phyloP scores from a whole-genome alignment of 2,888 invertebrate species.

The Venusia cambrica region DNA sequence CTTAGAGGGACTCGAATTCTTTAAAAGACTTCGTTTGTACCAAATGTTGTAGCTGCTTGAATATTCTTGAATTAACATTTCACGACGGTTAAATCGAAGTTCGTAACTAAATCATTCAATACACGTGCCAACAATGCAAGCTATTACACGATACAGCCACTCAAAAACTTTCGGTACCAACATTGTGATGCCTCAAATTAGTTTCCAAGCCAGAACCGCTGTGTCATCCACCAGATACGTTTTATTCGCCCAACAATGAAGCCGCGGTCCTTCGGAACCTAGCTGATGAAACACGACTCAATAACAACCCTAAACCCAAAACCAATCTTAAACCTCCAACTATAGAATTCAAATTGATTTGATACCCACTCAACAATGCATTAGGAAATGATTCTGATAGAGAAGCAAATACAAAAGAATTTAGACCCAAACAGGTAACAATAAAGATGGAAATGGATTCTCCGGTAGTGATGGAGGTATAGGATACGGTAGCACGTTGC shows the following conservation, averaged over 20 bases:
- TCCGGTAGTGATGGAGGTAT: slow-evolving; percentile 39
- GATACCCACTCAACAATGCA: slow-evolving; percentile 46
- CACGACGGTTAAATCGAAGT: slow-evolving; percentile 28
- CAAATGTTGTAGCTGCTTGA: too few relatives aligned
- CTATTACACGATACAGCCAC: slow-evolving; percentile 56
- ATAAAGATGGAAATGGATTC: slow-evolving; percentile 43
- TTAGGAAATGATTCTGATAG: slow-evolving; percentile 52
- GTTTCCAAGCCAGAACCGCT: slow-evolving; percentile 72
- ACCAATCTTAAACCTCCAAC: slow-evolving; percentile 34
- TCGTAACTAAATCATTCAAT: slow-evolving; percentile 37
- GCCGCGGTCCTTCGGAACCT: slow-evolving; percentile 68
- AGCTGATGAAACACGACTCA: slow-evolving; percentile 48
- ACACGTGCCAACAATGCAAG: slow-evolving; percentile 64
- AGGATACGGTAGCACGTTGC: slow-evolving; percentile 78
- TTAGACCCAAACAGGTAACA: slow-evolving; percentile 41
- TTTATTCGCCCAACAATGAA: slow-evolving; percentile 74
- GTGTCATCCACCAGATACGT: slow-evolving; percentile 73
- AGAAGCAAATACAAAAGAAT: slow-evolving; percentile 39
- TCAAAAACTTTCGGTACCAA: slow-evolving; percentile 69
- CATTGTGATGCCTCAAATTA: slow-evolving; percentile 79
- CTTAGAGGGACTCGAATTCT: too few relatives aligned
- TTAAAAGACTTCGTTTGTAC: too few relatives aligned
- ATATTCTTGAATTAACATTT: too few relatives aligned
- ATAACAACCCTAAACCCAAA: slow-evolving; percentile 49
- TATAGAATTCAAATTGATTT: slow-evolving; percentile 63